Percentiles rank a stretch among this genome's conserved stretches.
These are phyloP conservation scores for Coracopsis vasa DNA, from an alignment of 2,113 vertebrate species.

Conservation along the genomic window DNA sequence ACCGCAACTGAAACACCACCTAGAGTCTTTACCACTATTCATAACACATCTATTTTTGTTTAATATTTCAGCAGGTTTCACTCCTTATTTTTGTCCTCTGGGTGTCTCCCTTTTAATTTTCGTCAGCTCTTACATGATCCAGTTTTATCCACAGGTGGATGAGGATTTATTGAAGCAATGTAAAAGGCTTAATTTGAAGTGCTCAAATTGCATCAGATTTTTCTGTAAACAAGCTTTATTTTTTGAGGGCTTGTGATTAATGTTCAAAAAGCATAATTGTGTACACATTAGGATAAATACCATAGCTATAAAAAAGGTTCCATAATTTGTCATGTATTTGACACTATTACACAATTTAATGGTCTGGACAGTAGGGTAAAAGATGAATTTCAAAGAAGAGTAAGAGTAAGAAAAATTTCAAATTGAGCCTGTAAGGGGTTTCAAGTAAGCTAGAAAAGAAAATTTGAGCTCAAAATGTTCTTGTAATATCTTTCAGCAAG, in stretches of 20 bases:
- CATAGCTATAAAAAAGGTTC: neutral
- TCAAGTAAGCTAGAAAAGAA: neutral
- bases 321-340: neutral
- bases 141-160: neutral
- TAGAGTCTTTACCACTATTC: neutral
- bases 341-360: neutral
- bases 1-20: rapidly evolving
- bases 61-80: neutral
- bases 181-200: neutral
- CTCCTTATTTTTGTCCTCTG: neutral
- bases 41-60: neutral
- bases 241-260: neutral
- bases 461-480: neutral
- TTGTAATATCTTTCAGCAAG: neutral
- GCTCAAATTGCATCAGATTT: neutral
- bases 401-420: neutral
- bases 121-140: neutral
- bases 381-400: neutral
- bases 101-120: neutral
- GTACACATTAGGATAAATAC: neutral
- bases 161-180: neutral
- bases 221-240: neutral
- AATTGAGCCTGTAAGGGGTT: neutral
- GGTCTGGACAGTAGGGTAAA: neutral
- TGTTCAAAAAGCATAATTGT: neutral